Evolutionary conservation across 2,888 invertebrate species (phyloP).

Genomic region (Omphaloscelis lunosa): DNA sequence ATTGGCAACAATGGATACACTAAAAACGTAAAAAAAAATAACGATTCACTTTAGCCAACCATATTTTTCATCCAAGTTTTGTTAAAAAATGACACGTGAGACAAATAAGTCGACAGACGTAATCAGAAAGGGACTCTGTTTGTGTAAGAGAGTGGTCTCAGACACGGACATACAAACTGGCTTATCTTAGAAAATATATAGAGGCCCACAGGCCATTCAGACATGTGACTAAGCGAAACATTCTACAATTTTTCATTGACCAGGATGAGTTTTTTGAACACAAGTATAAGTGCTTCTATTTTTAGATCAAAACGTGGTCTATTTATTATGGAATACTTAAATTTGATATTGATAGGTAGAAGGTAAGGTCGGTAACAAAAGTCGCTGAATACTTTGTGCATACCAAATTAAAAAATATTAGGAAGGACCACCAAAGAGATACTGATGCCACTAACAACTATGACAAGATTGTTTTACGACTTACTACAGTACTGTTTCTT

Average conservation of each 20-base stretch:
- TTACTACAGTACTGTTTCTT: neutral
- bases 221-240: constrained; percentile 63
- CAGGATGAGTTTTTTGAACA: constrained; percentile 25
- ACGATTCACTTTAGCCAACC: neutral
- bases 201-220: constrained; percentile 58
- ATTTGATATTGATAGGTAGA: neutral
- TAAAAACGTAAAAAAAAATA: neutral
- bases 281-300: constrained; percentile 26
- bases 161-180: constrained; percentile 61
- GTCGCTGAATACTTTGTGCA: neutral
- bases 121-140: constrained; percentile 64
- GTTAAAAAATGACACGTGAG: constrained; percentile 47
- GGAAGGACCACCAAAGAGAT: neutral
- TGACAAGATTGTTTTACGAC: neutral
- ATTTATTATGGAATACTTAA: constrained; percentile 16
- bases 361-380: neutral
- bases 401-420: neutral
- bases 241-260: constrained; percentile 59
- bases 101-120: constrained; percentile 54
- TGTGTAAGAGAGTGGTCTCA: constrained; percentile 60
- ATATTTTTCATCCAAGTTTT: constrained; percentile 2
- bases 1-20: neutral
- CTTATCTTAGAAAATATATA: constrained; percentile 72
- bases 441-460: neutral
- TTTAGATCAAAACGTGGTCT: constrained; percentile 2